A percentile compares a stretch with the other conserved stretches of the same genome.
These are phyloP conservation scores for Intellagama lesueurii DNA, from an alignment of 2,797 vertebrate genomes.

Conservation along the genomic window DNA sequence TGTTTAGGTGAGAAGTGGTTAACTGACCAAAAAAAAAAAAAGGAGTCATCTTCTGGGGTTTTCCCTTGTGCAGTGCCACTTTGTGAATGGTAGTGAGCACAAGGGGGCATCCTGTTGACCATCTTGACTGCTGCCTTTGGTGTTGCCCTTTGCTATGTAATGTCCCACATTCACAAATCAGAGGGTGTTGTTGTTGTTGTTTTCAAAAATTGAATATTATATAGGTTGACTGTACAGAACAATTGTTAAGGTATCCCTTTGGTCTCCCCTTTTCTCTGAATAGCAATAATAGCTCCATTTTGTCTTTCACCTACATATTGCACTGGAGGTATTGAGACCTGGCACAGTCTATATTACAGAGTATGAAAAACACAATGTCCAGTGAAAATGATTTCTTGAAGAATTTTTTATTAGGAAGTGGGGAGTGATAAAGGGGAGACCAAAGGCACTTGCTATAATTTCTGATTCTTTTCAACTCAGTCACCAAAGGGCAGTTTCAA, in stretches of 20 bases:
- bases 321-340: slow-evolving; percentile 45
- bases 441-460: slow-evolving; percentile 22
- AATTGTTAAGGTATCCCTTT: background rate
- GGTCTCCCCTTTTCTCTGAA: slow-evolving; percentile 20
- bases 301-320: slow-evolving; percentile 16
- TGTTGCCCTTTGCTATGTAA: no score
- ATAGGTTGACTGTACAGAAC: no score
- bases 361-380: slow-evolving; percentile 48
- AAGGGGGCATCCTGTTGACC: no score
- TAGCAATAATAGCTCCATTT: slow-evolving; percentile 51
- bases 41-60: no score
- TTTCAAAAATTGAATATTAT: no score
- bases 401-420: slow-evolving; percentile 48
- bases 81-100: no score
- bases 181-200: no score
- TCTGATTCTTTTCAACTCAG: slow-evolving; percentile 11
- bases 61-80: no score
- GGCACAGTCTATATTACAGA: slow-evolving; percentile 42
- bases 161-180: no score
- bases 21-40: no score
- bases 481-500: background rate
- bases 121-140: no score
- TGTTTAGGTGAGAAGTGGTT: no score
- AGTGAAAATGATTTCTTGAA: slow-evolving; percentile 41
- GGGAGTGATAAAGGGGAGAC: slow-evolving; percentile 33